Base-by-base conservation (phyloP, 2,797 vertebrate genomes). In the Poeciliopsis presidionis region DNA sequence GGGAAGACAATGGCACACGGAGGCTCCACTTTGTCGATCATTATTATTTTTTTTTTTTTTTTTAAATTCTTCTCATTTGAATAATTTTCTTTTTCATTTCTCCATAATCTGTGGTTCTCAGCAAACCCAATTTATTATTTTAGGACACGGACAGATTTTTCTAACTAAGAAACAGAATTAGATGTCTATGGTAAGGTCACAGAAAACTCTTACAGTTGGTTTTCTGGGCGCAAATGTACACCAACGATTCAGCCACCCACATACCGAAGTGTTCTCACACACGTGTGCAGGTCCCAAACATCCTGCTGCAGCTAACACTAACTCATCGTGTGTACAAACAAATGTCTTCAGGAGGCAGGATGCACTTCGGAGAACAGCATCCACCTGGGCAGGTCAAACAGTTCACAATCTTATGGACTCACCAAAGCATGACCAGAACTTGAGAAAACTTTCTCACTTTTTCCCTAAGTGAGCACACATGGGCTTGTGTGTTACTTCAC, bases 241-340 rank as follows among this genome's bases (percentile, higher is more conserved):
- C 75, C 86, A 84, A 67, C 78, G 76, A 86, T 86, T 71, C 80
- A 86, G 70, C 81, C 83, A 88, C 88, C 72, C 81, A 86, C 86
- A 77, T 73, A 73, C 69, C 74, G 73, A 90, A 86, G 85, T 91
- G 93, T 95, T 94, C 94, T 95, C 95, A 94, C 96, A 95, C 96
- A 95, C 94, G 92, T 88, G 95, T 94, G 92, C 94, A 94, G 91
- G 90, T 89, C 90, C 95, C 93, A 93, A 73, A 94, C 96, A 98
- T 98, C 97, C 97, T 97, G 96, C 83, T 94, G 96, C 94, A 93
- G 95, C 96, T 94, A 95, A 96, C 88, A 94, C 91, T 96, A 96
- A 95, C 94, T 95, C 93, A 93, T 94, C 87, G 84, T 96, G 96
- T 96, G 96, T 97, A 97, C 97, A 97, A 97, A 97, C 97, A 97